Conservation (phyloP, 1,140 invertebrate species). For the Oreohelix idahoensis region DNA sequence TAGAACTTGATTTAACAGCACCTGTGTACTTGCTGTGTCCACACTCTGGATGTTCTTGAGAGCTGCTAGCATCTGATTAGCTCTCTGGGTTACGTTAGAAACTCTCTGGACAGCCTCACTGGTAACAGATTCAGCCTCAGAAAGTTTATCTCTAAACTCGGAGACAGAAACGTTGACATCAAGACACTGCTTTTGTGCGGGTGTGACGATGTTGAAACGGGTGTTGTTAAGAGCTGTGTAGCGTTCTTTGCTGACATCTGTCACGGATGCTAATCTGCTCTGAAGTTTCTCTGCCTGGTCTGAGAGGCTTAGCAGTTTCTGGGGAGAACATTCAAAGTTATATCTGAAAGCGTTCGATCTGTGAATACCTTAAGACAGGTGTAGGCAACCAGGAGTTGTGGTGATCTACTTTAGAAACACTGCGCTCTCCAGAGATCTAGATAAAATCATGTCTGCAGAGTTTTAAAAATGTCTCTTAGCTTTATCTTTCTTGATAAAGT, state of each 20-base stretch:
- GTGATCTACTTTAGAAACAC: no score
- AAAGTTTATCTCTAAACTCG: background rate
- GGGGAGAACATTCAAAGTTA: background rate
- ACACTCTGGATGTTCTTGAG: background rate
- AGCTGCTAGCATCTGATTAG: background rate
- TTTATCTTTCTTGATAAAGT: no score
- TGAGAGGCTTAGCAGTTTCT: background rate
- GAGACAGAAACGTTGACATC: background rate
- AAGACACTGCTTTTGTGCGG: background rate
- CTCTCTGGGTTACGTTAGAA: background rate
- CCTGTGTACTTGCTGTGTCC: background rate
- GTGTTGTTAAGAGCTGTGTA: slow-evolving; percentile 7
- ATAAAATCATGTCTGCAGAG: no score
- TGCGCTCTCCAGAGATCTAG: no score
- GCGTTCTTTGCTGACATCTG: background rate
- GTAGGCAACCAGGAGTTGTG: no score
- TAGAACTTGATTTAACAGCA: background rate
- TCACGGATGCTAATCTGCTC: background rate
- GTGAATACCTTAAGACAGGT: no score
- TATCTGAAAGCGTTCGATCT: background rate
- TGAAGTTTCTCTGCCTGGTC: background rate
- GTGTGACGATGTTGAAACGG: background rate
- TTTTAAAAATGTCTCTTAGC: no score
- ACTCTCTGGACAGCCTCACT: background rate
- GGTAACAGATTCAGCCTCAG: background rate